Conservation (phyloP, 2,113 vertebrate genomes). For the Saguinus midas region DNA sequence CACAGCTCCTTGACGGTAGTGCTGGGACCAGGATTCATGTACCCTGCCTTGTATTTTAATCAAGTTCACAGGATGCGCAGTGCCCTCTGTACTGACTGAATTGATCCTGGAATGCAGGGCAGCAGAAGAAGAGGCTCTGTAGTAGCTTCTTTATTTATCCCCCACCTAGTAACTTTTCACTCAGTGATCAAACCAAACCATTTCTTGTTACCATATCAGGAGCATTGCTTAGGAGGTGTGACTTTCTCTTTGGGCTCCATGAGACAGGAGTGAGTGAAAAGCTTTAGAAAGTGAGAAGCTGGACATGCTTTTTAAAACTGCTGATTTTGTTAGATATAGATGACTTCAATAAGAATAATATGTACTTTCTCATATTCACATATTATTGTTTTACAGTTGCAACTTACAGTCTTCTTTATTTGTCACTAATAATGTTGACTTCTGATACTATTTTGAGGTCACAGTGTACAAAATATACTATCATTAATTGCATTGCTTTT, state of each 20-base stretch:
- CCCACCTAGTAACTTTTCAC: constrained; percentile 44
- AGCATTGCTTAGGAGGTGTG: neutral
- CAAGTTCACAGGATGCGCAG: neutral
- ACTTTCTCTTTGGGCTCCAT: neutral
- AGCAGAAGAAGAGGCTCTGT: neutral
- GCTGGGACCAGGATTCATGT: neutral
- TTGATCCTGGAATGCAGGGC: neutral
- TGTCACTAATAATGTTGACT: neutral
- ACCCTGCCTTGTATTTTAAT: neutral
- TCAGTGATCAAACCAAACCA: constrained; percentile 52
- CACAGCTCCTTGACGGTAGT: neutral
- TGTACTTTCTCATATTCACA: neutral
- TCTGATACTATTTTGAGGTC: constrained; percentile 40
- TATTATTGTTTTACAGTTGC: neutral
- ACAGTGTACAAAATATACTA: neutral
- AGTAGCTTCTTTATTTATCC: constrained; percentile 26
- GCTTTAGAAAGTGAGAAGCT: neutral
- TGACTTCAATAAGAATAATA: constrained; percentile 26
- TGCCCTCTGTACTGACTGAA: neutral
- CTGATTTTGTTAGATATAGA: neutral
- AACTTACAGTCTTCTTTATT: neutral
- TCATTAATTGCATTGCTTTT: neutral
- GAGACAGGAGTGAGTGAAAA: neutral
- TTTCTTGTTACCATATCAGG: neutral
- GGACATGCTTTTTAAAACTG: neutral